Base-by-base conservation (phyloP, 2,888 invertebrate genomes). In the Drosophila monieri region DNA sequence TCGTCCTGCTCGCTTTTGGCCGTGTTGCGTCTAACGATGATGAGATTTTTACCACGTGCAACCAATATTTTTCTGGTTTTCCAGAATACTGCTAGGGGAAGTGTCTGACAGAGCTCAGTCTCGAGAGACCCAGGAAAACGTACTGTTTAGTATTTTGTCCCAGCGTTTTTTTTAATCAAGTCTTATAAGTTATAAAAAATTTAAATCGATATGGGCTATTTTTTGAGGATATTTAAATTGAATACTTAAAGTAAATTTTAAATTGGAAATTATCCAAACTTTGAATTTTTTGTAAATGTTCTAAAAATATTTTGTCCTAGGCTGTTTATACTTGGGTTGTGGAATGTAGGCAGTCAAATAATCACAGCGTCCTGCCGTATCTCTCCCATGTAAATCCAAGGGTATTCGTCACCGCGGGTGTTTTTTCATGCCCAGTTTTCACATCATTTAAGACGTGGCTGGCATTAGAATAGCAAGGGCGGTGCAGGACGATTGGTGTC, bases 21-120 rank as follows among this genome's bases (percentile, higher is more conserved):
- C 46, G 18, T 43, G 32, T 32, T 32, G 32, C 32, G 32, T 14
- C 6, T 35, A 6, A n/a, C 14, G 35, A 6, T 35, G 55, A 56
- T 80, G 81, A 65, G 76, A 81, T 73, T 71, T 61, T 60, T 73
- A 67, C 78, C 83, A 81, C 81, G 78, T 80, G 80, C 72, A 73
- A 60, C 64, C 65, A 72, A 74, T 70, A 74, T 67, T 70, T 73
- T 49, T 9, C 47, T 21, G 43, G 6, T 23, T 49, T 6, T 37
- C 35, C 53, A 35, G 25, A n/a, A 15, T 21, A 46, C 54, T 41
- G 53, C 35, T n/a, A 5, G 32, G 35, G 27, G 25, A 25, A 32
- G 12, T n/a, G 14, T n/a, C 12, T 32, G 32, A 10, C 32, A 12
- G 32, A 32, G 12, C 32, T 32, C 4, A 10, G 32, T 12, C 12